Evolutionary conservation across 2,888 invertebrate genomes (phyloP).

Genomic region (Idaea straminata): DNA sequence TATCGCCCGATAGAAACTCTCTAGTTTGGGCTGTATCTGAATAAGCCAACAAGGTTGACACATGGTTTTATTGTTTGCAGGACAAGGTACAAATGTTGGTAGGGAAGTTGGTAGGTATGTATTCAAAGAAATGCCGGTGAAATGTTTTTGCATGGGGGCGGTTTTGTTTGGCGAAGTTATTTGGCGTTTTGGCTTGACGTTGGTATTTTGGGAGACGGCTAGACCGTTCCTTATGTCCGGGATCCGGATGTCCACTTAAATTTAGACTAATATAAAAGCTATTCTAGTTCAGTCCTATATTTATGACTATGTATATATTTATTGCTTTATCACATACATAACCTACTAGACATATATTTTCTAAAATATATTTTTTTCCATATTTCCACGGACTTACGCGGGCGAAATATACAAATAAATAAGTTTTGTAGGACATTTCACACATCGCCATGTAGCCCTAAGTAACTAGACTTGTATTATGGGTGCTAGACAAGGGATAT

Average conservation of each 20-base stretch:
- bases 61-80: conserved; percentile 34
- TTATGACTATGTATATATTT: neutral
- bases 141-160: conserved; percentile 11
- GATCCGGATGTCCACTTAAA: neutral
- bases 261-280: neutral
- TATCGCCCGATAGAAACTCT: neutral
- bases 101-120: conserved; percentile 4
- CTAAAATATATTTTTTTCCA: neutral
- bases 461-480: too few species aligned
- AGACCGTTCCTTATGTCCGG: neutral
- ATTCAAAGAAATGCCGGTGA: conserved; percentile 16
- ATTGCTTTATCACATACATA: too few species aligned
- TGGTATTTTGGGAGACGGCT: neutral
- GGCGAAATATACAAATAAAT: too few species aligned
- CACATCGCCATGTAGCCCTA: too few species aligned
- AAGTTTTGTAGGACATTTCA: too few species aligned
- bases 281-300: neutral
- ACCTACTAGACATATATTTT: too few species aligned
- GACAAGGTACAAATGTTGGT: conserved; percentile 33
- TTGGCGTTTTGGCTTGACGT: neutral
- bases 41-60: conserved; percentile 34
- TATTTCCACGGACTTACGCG: neutral
- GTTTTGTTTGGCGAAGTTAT: neutral
- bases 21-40: conserved; percentile 18
- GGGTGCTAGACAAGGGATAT: too few species aligned